Evolutionary conservation across 2,113 vertebrate genomes (phyloP).

Genomic region (Gambusia affinis): DNA sequence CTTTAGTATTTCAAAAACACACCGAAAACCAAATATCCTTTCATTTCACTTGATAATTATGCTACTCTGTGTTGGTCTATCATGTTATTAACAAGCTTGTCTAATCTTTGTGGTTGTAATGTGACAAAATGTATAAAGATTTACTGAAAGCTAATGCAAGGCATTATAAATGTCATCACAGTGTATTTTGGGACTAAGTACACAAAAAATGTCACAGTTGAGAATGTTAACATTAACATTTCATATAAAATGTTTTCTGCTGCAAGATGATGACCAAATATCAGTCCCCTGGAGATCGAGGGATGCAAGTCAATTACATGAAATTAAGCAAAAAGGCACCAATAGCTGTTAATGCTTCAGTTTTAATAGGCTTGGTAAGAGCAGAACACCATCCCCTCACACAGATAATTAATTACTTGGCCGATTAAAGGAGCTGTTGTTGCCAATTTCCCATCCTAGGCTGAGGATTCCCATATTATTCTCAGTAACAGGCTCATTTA

Average conservation of each 20-base stretch:
- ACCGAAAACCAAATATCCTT: background rate
- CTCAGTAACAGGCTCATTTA: conserved; percentile 45
- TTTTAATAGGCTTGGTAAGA: conserved; percentile 63
- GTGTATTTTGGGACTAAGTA: background rate
- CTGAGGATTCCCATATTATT: conserved; percentile 36
- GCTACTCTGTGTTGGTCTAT: background rate
- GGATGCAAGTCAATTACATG: conserved; percentile 53
- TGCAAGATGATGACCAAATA: conserved; percentile 42
- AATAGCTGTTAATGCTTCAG: conserved; percentile 48
- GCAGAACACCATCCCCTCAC: conserved; percentile 43
- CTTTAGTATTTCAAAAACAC: background rate
- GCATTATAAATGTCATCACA: conserved; percentile 7
- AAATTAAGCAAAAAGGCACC: conserved; percentile 58
- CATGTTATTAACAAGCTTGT: background rate
- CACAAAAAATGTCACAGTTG: background rate
- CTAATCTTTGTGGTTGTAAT: background rate
- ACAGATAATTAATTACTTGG: conserved; percentile 73
- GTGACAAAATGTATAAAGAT: background rate
- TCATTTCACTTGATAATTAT: background rate
- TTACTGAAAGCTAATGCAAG: background rate
- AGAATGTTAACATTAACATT: conserved; percentile 8
- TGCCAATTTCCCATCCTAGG: conserved; percentile 45
- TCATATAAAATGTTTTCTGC: background rate
- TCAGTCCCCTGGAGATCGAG: conserved; percentile 30
- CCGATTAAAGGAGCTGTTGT: conserved; percentile 68